These are phyloP conservation scores for Parnassius orleans DNA, from an alignment of 2,888 invertebrate species.

Conservation along the genomic window DNA sequence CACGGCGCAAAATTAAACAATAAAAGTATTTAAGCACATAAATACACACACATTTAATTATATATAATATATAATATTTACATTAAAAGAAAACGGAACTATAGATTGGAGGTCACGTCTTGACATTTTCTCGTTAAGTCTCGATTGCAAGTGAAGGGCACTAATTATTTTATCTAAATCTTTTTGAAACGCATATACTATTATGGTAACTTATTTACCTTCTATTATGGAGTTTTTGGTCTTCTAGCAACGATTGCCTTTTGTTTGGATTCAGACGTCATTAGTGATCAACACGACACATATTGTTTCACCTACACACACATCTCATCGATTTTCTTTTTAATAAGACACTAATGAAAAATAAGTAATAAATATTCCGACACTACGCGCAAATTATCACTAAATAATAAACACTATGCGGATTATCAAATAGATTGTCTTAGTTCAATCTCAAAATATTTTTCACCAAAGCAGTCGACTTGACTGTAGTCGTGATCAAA, in stretches of 20 bases:
- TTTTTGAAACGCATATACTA: not conserved
- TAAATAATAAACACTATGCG: slow-evolving; percentile 44
- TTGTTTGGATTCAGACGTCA: slow-evolving; percentile 71
- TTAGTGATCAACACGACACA: slow-evolving; percentile 76
- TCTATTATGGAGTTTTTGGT: slow-evolving; percentile 25
- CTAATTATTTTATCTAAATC: not conserved
- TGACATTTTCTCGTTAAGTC: slow-evolving; percentile 69
- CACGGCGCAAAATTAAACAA: not conserved
- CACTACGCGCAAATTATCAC: slow-evolving; percentile 29
- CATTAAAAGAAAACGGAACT: slow-evolving; percentile 43
- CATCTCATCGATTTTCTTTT: slow-evolving; percentile 52
- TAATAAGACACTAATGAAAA: slow-evolving; percentile 12
- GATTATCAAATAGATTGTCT: slow-evolving; percentile 36
- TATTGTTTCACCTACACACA: slow-evolving; percentile 59
- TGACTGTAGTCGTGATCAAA: slow-evolving; percentile 33
- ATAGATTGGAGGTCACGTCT: slow-evolving; percentile 68
- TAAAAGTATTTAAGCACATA: too few species aligned
- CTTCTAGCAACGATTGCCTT: slow-evolving; percentile 60
- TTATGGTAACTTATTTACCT: slow-evolving; percentile 46
- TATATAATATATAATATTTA: not conserved
- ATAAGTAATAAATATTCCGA: slow-evolving; percentile 11
- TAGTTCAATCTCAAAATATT: slow-evolving; percentile 42
- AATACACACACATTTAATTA: too few species aligned
- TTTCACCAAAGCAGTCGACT: slow-evolving; percentile 17
- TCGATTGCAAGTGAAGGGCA: slow-evolving; percentile 56